Evolutionary conservation across 1,140 invertebrate genomes (phyloP), one percentile per base, ranked within the genome.

Genomic region (Neodiprion fabricii): DNA sequence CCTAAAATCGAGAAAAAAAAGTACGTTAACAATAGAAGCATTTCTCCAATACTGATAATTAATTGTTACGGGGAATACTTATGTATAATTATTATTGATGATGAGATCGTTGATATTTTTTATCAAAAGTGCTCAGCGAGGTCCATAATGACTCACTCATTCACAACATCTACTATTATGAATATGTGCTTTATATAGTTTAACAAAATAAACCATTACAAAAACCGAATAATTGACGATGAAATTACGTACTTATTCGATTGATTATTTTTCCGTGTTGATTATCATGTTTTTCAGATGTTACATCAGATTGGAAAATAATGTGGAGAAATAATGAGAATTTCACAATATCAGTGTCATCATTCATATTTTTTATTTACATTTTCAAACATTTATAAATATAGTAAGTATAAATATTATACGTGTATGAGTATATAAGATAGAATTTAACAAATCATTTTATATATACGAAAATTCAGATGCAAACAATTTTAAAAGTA

Each of bases 181-280:
- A 82, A 83, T 82, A 82, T 83, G 79, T 83, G 83, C 83, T 84
- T 84, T 84, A 83, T 84, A 84, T 82, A 83, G 81, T 84, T 82
- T 83, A 83, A 83, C 79, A 82, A 84, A 84, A 84, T 83, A 84
- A 84, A 84, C 81, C 77, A 83, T 83, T 83, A 77, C 74, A 81
- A 82, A 81, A 81, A 80, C 77, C 53, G n/a, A 61, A 61, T 61
- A 14, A 61, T 17, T 61, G 5, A 5, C 1, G 5, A 40, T 40
- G 28, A 40, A 40, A 40, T 40, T 40, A 40, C 28, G 5, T 40
- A 40, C 28, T 40, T 40, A 40, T 40, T 40, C 28, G 1, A 40
- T 5, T 40, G 28, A 40, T 5, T 40, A 40, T 5, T 40, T 40
- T 40, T 40, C 28, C 28, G 28, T 40, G 28, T 40, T 40, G 28